Base-by-base conservation (phyloP, 1,140 invertebrate genomes). In the Drosophila asahinai region DNA sequence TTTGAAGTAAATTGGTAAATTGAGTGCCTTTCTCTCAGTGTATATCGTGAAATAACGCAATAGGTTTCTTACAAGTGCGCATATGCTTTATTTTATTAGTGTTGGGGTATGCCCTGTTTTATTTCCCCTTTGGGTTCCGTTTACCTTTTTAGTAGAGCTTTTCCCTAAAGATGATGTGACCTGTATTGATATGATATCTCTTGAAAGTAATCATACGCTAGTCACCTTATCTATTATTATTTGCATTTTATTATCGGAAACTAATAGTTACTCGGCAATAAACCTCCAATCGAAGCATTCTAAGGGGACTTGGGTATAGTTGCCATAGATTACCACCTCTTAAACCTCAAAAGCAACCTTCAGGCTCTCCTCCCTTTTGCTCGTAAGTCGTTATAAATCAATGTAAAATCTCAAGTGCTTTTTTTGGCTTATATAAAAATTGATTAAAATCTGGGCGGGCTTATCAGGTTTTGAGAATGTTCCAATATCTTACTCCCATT, bases 391-490 rank as follows among this genome's bases (percentile, higher is more conserved):
- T 15, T 22, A 19, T 55, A 38, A 55, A 55, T 55, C 54, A 57
- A 22, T 57, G 54, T 57, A 25, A 57, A n/a, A 40, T 57, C 47
- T 67, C 8, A 67, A 45, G 62, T 70, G 27, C 6, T 22, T 40
- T 22, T 1, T 11, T 43, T 15, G 27, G 45, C 15, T 66, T 60
- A 25, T 14, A 54, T 54, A n/a, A n/a, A n/a, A n/a, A 12, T 33
- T 49, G 59, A 61, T 61, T 51, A 33, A 36, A 61, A 38, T 52
- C 33, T 25, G 14, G 14, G 27, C 27, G 6, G 8, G 19, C 59
- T 36, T 61, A 62, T 62, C 45, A 33, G 47, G 17, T 8, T 7
- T 1, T 30, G 6, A 30, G 1, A 38, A 12, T 36, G n/a, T 3
- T 38, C 19, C 14, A 9, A 58, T 43, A 43, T 58, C 55, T 42